Percentiles rank a stretch among this genome's conserved stretches.
phyloP scores from a whole-genome alignment of 2,888 invertebrate genomes.

The Melangyna quadrimaculata region DNA sequence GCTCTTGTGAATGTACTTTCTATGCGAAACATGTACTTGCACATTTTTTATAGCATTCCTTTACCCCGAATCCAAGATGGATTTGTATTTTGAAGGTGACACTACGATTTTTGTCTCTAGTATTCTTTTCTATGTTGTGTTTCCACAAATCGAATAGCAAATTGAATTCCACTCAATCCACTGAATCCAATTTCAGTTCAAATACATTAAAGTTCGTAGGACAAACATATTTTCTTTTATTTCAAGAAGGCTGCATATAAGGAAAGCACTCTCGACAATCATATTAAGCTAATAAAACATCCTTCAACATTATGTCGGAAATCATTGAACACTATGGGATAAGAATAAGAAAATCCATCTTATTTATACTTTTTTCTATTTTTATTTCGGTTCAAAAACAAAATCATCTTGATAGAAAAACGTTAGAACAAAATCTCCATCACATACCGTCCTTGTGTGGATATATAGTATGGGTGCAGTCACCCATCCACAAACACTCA shows the following conservation, averaged over 20 bases:
- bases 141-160: too few relatives aligned
- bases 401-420: conserved; percentile 2
- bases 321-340: not conserved
- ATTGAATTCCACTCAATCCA: too few relatives aligned
- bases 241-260: not conserved
- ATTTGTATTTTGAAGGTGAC: too few relatives aligned
- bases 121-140: too few relatives aligned
- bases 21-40: too few relatives aligned
- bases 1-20: too few relatives aligned
- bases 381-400: conserved; percentile 39
- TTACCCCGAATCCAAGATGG: too few relatives aligned
- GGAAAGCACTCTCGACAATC: not conserved
- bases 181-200: too few relatives aligned
- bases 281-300: not conserved
- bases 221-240: too few relatives aligned
- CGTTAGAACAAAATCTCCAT: not conserved
- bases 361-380: not conserved
- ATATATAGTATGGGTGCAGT: not conserved
- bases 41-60: too few relatives aligned
- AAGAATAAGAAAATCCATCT: not conserved
- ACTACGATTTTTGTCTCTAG: too few relatives aligned
- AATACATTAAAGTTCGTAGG: too few relatives aligned
- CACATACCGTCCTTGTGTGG: not conserved
- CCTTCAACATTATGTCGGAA: not conserved
- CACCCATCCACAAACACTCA: not conserved